phyloP scores from a whole-genome alignment of 2,113 vertebrate genomes.

The Australoheros scitulus region DNA sequence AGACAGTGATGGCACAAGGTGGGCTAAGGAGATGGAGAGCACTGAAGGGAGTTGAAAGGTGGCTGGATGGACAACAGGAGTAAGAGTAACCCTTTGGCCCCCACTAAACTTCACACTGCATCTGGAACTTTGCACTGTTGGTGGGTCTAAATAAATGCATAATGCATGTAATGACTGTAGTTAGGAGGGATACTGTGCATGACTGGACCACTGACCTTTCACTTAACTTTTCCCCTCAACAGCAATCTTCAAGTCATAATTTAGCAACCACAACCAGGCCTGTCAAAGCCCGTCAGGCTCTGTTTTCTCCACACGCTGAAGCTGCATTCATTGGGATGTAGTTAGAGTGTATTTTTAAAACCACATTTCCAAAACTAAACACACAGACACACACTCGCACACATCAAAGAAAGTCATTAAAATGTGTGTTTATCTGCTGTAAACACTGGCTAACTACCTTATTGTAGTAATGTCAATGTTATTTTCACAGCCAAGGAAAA shows the following conservation, averaged over 20 bases:
- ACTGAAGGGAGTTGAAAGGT: conserved; percentile 17
- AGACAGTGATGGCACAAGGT: conserved; percentile 9
- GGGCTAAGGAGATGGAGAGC: conserved; percentile 17
- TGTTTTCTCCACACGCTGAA: neutral
- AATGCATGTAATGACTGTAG: neutral
- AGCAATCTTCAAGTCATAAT: neutral
- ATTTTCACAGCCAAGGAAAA: no score
- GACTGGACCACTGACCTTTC: neutral
- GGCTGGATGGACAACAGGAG: conserved; percentile 4
- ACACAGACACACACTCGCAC: neutral
- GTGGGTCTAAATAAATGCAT: conserved; percentile 2
- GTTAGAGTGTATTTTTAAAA: neutral
- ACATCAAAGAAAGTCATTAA: neutral
- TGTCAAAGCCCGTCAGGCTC: neutral
- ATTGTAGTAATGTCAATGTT: no score
- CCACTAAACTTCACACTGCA: conserved; percentile 5
- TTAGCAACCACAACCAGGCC: neutral
- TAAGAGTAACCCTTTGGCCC: conserved; percentile 1
- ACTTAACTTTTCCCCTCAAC: neutral
- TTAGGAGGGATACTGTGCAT: neutral
- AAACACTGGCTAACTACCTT: neutral
- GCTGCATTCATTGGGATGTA: neutral
- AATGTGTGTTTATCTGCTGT: neutral
- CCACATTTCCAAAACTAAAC: neutral
- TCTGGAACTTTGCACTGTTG: neutral